Evolutionary conservation across 2,113 vertebrate species (phyloP).

Genomic region (Phoxinus phoxinus): DNA sequence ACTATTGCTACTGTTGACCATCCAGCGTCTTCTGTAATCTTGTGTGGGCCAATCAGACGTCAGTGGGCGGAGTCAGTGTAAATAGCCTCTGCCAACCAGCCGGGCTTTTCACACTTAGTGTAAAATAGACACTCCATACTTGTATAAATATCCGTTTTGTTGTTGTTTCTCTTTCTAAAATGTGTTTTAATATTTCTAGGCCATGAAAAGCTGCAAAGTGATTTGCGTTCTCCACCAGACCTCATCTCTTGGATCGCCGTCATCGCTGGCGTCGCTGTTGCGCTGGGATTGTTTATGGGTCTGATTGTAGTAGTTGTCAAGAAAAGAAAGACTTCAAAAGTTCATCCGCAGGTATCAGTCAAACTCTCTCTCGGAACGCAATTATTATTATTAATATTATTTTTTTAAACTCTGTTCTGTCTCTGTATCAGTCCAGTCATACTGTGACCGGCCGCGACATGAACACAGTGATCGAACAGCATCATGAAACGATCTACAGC

Average conservation of each 20-base stretch:
- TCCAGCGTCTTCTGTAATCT: too few relatives aligned
- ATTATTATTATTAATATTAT: background rate
- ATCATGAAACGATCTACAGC: background rate
- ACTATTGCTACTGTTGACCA: too few relatives aligned
- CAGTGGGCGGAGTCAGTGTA: too few relatives aligned
- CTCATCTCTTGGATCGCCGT: background rate
- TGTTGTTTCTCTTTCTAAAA: background rate
- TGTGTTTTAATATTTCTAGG: background rate
- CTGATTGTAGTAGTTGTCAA: background rate
- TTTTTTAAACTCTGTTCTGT: background rate
- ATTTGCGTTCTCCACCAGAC: background rate
- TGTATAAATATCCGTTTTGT: background rate
- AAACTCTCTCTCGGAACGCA: background rate
- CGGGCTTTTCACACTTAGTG: too few relatives aligned
- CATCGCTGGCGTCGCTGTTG: too few relatives aligned
- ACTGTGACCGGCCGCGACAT: background rate
- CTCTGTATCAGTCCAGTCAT: background rate
- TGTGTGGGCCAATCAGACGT: too few relatives aligned
- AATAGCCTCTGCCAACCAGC: too few relatives aligned
- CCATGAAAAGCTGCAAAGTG: background rate
- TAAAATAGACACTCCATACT: too few relatives aligned
- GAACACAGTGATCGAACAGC: background rate
- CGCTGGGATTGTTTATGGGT: background rate
- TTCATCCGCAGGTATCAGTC: conserved; percentile 17
- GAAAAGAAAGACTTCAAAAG: background rate